Conservation (phyloP, 2,888 invertebrate genomes). For the Gonocerus acuteangulatus region DNA sequence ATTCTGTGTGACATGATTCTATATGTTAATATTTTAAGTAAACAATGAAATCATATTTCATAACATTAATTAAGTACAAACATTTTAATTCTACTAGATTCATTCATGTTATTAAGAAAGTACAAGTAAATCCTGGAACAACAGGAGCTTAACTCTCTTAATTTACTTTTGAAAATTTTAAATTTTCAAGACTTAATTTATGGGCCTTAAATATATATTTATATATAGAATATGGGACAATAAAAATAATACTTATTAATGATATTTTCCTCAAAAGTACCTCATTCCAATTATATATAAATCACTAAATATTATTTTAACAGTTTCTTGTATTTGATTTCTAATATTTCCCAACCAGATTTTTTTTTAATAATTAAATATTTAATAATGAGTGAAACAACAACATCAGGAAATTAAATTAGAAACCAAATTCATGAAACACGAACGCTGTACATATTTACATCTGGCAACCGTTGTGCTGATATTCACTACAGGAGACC, state of each 20-base stretch:
- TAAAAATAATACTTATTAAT: conserved; percentile 20
- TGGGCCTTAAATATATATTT: conserved; percentile 21
- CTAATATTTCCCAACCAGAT: conserved; percentile 13
- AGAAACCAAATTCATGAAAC: conserved; percentile 30
- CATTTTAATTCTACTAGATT: neutral
- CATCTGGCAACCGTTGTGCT: conserved; percentile 34
- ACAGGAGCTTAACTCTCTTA: neutral
- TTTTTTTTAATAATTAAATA: conserved; percentile 4
- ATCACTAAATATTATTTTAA: conserved; percentile 18
- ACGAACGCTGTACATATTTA: conserved; percentile 35
- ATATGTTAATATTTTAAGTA: neutral
- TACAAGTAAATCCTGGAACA: neutral
- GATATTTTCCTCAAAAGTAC: conserved; percentile 29
- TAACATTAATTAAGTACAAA: neutral
- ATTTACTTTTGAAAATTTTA: neutral
- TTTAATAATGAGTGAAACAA: conserved; percentile 15
- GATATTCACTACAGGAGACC: conserved; percentile 29
- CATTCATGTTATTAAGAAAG: neutral
- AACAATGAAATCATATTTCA: neutral
- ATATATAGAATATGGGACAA: conserved; percentile 4
- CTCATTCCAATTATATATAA: conserved; percentile 25
- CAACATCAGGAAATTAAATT: conserved; percentile 13
- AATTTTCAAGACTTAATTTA: conserved; percentile 5
- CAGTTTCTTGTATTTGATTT: conserved; percentile 24
- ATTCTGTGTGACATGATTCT: conserved; percentile 32